Conservation (phyloP, 2,888 invertebrate genomes). For the Pediacus dermestoides region DNA sequence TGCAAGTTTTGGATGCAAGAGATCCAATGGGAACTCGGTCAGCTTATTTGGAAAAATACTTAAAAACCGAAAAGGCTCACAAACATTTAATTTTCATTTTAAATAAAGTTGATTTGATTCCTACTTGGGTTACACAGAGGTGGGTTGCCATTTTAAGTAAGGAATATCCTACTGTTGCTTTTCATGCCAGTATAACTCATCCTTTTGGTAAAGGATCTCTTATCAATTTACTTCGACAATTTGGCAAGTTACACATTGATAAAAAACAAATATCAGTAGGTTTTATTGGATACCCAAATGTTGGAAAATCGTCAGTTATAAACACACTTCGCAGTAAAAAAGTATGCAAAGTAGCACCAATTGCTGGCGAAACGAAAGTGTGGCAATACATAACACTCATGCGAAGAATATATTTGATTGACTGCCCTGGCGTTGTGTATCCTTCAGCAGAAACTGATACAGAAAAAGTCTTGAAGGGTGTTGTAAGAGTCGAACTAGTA, state of each 20-base stretch:
- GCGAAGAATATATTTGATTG: constrained; percentile 94
- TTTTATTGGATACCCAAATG: constrained; percentile 98
- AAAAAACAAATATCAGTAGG: constrained; percentile 99
- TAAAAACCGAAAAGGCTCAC: constrained; percentile 91
- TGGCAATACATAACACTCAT: constrained; percentile 99
- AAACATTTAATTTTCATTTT: constrained; percentile 96
- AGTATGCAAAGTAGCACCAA: constrained; percentile 98
- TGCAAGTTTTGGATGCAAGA: constrained; percentile 95
- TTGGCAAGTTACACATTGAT: constrained; percentile 81
- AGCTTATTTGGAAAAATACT: constrained; percentile 84
- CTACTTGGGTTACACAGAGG: constrained; percentile 96
- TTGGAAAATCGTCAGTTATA: constrained; percentile 97
- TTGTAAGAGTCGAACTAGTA: constrained; percentile 93
- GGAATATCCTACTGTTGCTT: constrained; percentile 97
- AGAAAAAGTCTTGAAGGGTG: constrained; percentile 93
- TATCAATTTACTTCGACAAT: constrained; percentile 92
- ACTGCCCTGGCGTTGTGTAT: constrained; percentile 98
- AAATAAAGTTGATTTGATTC: constrained; percentile 95
- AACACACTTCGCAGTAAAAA: constrained; percentile 94
- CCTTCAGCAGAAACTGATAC: constrained; percentile 94
- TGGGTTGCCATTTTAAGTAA: constrained; percentile 94
- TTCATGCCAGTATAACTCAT: constrained; percentile 97
- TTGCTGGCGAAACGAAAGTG: constrained; percentile 96
- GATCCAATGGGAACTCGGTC: constrained; percentile 97
- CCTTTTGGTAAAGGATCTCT: constrained; percentile 98